Base-by-base conservation (phyloP, 2,113 vertebrate species). In the Platichthys flesus region DNA sequence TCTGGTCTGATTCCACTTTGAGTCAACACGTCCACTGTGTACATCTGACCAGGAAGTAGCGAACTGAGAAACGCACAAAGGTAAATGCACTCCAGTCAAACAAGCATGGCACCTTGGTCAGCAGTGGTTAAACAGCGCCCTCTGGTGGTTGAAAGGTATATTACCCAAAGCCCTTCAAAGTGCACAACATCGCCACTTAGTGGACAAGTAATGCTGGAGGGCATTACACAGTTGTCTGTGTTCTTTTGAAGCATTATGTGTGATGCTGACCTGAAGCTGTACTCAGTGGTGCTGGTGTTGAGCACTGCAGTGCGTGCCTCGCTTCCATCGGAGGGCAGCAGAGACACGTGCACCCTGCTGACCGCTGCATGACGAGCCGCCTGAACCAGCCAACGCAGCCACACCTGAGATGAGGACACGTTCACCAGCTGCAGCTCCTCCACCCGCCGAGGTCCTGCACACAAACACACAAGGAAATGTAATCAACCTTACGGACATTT, bases 381-480 rank as follows among this genome's bases (percentile, higher is more conserved):
- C 89, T 96, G 95, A 23, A 98, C 90, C 77, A 95, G 86, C 98
- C 98, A 99, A 0, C 89, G 93, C 82, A 99, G 93, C 40, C 95
- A 95, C 75, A 97, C 94, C 83, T 96, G 71, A 4, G 93, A 96
- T 71, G 97, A 95, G 0, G 97, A 95, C 76, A 96, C 94, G 0
- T 98, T 97, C 49, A 83, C 90, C 85, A 96, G 94, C 83, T 96
- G 94, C 65, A 98, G 94, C 87, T 96, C 94, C 90, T 98, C 97
- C 66, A 95, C 94, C 20, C 93, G 93, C 49, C 87, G 95, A 20
- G 98, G 98, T 74, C 97, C 98, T 99, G 83, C 42, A 69, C 37
- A 71, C 21, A 76, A 67, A 85, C 9, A 47, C 16, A 47, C 23
- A 1, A 20, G 14, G 24, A 31, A 45, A n/a, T 49, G 16, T 5